phyloP scores from a whole-genome alignment of 2,888 invertebrate genomes.

The Brachynemurus nebulosus region DNA sequence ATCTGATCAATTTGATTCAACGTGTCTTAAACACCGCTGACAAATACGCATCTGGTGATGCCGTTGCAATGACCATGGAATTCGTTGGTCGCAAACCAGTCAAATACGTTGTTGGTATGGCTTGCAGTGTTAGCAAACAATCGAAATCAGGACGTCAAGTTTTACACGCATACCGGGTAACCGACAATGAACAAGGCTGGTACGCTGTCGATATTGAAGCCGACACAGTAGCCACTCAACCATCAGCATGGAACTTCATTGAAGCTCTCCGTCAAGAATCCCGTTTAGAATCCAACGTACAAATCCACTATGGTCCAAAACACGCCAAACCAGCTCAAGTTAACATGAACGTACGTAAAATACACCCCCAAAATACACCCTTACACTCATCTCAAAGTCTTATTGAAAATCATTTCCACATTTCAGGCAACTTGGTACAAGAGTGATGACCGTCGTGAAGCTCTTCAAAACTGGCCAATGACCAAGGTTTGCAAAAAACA shows the following conservation, averaged over 20 bases:
- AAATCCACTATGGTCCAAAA: neutral
- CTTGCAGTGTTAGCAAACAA: neutral
- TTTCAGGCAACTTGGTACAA: conserved; percentile 36
- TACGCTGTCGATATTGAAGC: neutral
- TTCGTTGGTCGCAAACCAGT: neutral
- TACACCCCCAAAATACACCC: too few relatives aligned
- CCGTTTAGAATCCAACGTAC: neutral
- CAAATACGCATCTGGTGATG: neutral
- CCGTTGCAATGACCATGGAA: neutral
- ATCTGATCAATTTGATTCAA: too few relatives aligned
- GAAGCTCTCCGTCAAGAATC: neutral
- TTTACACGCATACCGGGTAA: neutral
- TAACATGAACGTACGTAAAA: too few relatives aligned
- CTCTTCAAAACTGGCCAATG: conserved; percentile 32
- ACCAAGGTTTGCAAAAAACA: conserved; percentile 37
- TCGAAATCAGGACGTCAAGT: neutral
- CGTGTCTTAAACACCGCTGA: too few relatives aligned
- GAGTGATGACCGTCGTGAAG: conserved; percentile 35
- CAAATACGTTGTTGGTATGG: neutral
- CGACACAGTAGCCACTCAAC: neutral
- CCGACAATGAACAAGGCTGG: neutral
- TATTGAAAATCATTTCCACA: too few relatives aligned
- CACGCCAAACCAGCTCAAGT: neutral
- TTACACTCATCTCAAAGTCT: too few relatives aligned
- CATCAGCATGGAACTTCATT: conserved; percentile 1